Evolutionary conservation across 2,113 vertebrate species (phyloP).

Genomic region (Sprattus sprattus): DNA sequence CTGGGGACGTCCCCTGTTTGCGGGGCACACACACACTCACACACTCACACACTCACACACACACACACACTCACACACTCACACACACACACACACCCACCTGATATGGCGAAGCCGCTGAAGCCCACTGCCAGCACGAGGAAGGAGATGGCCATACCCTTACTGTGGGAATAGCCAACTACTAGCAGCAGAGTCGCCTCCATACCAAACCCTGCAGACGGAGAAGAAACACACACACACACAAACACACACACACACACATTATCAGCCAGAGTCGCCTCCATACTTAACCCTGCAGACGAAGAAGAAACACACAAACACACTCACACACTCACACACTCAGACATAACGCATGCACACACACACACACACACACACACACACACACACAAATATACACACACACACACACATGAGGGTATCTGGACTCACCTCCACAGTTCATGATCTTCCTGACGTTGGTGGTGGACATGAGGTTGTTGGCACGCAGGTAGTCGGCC

Average conservation of each 20-base stretch:
- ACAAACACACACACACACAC: background rate
- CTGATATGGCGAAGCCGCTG: constrained; percentile 98
- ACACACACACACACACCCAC: constrained; percentile 65
- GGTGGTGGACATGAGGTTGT: constrained; percentile 92
- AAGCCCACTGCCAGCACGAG: constrained; percentile 96
- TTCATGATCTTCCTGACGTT: constrained; percentile 99
- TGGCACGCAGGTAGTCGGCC: constrained; percentile 90
- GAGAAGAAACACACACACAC: constrained; percentile 41
- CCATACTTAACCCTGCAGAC: background rate
- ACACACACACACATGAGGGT: background rate
- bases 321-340: background rate
- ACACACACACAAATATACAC: constrained; percentile 28
- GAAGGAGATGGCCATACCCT: constrained; percentile 95
- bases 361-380: constrained; percentile 28
- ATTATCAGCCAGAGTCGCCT: constrained; percentile 27
- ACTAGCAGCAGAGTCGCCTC: constrained; percentile 95
- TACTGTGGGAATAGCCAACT: constrained; percentile 95
- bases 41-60: background rate
- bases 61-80: background rate
- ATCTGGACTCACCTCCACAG: constrained; percentile 84
- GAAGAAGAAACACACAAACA: background rate
- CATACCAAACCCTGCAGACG: constrained; percentile 90
- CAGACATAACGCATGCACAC: background rate
- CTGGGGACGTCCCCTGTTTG: too few relatives aligned
- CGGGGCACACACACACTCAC: background rate